Base-by-base conservation (phyloP, 1,140 invertebrate species). In the Pentalonia nigronervosa region DNA sequence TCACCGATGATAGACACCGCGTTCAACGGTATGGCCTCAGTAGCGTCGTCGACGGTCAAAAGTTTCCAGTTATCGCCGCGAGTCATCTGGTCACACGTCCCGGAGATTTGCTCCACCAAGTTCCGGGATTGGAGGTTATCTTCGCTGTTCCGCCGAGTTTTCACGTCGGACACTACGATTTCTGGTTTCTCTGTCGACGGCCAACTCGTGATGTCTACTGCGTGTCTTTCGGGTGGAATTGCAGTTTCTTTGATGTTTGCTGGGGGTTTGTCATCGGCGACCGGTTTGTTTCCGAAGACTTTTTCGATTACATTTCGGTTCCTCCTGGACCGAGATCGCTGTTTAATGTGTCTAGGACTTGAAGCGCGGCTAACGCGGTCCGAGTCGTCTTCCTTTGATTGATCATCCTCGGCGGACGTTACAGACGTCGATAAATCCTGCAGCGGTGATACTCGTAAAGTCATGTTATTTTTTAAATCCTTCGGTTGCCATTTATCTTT, bases 261-360 rank as follows among this genome's bases (percentile, higher is more conserved):
- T 48, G 30, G 0, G 6, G 60, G 17, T 76, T n/a, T 6, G 0
- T 7, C 7, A 87, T 21, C 17, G 7, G 6, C 3, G n/a, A 21
- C 45, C 25, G 14, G n/a, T 87, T 87, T 34, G 20, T n/a, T n/a
- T 21, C 20, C 86, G 23, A 23, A 3, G n/a, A 41, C 34, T 90
- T 91, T 76, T 21, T 76, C 14, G n/a, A 4, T 91, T 30, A 14
- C 1, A 2, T 53, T 91, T 45, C 34, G 41, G 4, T 83, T 91
- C 34, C 47, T 91, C 36, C 67, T 91, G 17, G 90, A 91, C n/a
- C 90, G 56, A 76, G 90, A 91, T 83, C 90, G 67, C 50, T 41
- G 30, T 34, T 81, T 91, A 20, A 45, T 14, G 11, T 17, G n/a
- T 89, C 14, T 50, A 20, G 86, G 2, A 50, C 6, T 87, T n/a